Evolutionary conservation across 2,797 vertebrate species (phyloP).

Genomic region (Prionace glauca): DNA sequence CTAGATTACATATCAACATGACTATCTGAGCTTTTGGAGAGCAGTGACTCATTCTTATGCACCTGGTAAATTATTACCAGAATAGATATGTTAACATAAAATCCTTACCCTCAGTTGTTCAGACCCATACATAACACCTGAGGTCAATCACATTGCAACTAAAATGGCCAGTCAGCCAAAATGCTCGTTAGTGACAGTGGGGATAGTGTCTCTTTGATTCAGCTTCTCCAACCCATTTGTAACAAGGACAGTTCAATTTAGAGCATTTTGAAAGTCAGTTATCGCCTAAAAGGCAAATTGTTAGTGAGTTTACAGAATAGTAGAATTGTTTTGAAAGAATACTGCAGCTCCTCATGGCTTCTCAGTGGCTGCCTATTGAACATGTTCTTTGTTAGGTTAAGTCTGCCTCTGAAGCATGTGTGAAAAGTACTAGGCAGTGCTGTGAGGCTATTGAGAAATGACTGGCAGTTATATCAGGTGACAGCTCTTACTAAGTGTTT

Average conservation of each 20-base stretch:
- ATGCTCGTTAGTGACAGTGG: too few species aligned
- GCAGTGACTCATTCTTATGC: not conserved
- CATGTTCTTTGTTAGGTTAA: not conserved
- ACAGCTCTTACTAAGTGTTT: not conserved
- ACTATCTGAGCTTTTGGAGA: not conserved
- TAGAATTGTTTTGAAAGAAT: not conserved
- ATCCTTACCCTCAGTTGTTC: not conserved
- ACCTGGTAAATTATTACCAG: not conserved
- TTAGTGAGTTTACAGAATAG: not conserved
- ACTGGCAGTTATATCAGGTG: slow-evolving; percentile 15
- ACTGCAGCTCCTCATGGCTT: slow-evolving; percentile 2
- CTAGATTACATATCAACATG: not conserved
- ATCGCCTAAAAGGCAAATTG: not conserved
- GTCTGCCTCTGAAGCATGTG: slow-evolving; percentile 8
- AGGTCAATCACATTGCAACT: too few species aligned
- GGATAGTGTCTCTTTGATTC: not conserved
- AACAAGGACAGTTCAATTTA: not conserved
- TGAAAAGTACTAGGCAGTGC: slow-evolving; percentile 31
- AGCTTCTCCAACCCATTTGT: not conserved
- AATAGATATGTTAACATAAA: not conserved
- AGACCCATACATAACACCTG: too few species aligned
- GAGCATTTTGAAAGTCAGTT: slow-evolving; percentile 3
- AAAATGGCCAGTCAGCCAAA: not conserved
- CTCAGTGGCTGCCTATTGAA: not conserved
- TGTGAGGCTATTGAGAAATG: slow-evolving; percentile 37